Conservation (phyloP, 2,797 vertebrate species). For the Hephaestus fuliginosus region DNA sequence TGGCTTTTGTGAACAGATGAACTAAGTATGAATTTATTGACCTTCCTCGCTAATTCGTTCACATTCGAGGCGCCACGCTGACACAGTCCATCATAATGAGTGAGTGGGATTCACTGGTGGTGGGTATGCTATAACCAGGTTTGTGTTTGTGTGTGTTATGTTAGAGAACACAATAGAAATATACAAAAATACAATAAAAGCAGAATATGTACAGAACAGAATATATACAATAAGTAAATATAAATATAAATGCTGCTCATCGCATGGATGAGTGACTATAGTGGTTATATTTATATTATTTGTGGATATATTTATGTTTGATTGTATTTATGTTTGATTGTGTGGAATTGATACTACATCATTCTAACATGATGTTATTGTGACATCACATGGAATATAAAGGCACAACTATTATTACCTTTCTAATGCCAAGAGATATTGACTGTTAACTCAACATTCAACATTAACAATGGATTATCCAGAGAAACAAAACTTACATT, state of each 20-base stretch:
- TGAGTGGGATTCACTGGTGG: neutral
- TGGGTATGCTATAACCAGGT: neutral
- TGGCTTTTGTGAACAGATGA: neutral
- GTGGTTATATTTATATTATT: no score
- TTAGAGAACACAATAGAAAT: no score
- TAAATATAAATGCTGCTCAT: no score
- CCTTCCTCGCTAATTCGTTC: neutral
- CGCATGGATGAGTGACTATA: no score
- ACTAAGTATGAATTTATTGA: neutral
- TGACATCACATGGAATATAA: neutral
- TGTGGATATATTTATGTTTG: no score
- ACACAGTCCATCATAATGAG: slow-evolving; percentile 3
- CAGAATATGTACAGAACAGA: no score
- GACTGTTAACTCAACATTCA: neutral
- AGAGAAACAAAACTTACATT: slow-evolving; percentile 3
- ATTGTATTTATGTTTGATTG: neutral
- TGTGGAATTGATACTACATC: neutral
- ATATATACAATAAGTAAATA: no score
- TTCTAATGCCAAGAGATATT: neutral
- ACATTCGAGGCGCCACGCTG: neutral
- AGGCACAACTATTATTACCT: neutral
- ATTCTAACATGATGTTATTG: neutral
- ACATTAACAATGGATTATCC: neutral
- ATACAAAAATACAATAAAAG: no score
- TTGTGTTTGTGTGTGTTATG: neutral